Conservation (phyloP, 2,888 invertebrate species). For the Pterobdella sp. region DNA sequence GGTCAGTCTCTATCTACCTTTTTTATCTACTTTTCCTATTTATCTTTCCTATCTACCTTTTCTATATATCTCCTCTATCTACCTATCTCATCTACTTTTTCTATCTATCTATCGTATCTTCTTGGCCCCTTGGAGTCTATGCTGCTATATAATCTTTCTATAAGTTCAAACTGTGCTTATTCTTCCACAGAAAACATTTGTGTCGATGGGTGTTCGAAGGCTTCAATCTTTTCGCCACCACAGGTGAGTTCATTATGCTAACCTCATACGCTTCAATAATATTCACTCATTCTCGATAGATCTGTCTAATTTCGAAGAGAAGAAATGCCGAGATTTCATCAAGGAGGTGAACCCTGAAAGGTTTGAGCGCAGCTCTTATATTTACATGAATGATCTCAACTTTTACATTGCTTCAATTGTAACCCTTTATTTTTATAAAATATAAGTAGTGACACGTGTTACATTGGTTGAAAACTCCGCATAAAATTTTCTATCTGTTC, state of each 20-base stretch:
- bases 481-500: too few relatives aligned
- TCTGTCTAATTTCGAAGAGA: slow-evolving; percentile 71
- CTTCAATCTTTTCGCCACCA: slow-evolving; percentile 60
- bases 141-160: not conserved
- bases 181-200: slow-evolving; percentile 48
- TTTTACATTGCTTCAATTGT: too few relatives aligned
- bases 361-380: slow-evolving; percentile 39
- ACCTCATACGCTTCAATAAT: not conserved
- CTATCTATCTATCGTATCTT: too few relatives aligned
- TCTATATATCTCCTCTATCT: too few relatives aligned
- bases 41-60: too few relatives aligned
- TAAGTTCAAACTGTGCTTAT: not conserved
- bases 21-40: too few relatives aligned
- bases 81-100: too few relatives aligned
- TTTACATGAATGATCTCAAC: too few relatives aligned
- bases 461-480: too few relatives aligned
- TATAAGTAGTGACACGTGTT: too few relatives aligned
- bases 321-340: slow-evolving; percentile 66
- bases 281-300: slow-evolving; percentile 62
- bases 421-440: too few relatives aligned
- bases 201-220: slow-evolving; percentile 78
- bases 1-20: slow-evolving; percentile 54
- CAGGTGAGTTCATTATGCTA: not conserved
- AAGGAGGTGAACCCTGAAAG: slow-evolving; percentile 58
- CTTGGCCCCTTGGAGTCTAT: not conserved